Conservation (phyloP, 2,113 vertebrate genomes). For the Bagarius yarrelli region DNA sequence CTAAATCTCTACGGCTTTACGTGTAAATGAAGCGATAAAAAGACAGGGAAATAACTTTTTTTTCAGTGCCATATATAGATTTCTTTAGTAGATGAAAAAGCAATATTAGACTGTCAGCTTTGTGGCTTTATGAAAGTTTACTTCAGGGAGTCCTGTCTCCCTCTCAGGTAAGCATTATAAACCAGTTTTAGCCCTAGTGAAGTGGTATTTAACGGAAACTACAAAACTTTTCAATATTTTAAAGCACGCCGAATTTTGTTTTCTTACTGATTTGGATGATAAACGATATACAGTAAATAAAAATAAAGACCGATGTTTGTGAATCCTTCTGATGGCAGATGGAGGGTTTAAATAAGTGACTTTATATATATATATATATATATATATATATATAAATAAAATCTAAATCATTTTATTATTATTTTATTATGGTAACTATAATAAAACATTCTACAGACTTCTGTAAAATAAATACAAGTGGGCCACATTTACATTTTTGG, state of each 20-base stretch:
- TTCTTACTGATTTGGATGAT: background rate
- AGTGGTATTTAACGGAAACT: background rate
- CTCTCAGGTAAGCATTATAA: background rate
- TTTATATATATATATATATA: no score
- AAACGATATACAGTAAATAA: no score
- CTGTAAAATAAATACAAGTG: no score
- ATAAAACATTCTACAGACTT: no score
- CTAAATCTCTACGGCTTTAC: constrained; percentile 2
- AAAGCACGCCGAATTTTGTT: background rate
- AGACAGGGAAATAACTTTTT: background rate
- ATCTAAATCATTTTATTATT: no score
- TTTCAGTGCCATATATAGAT: background rate
- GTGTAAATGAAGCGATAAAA: constrained; percentile 2
- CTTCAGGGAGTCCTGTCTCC: background rate
- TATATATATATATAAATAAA: no score
- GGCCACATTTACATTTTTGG: no score
- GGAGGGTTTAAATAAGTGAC: background rate
- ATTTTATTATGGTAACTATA: no score
- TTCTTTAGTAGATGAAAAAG: background rate
- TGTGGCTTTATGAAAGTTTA: background rate
- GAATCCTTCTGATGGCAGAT: background rate
- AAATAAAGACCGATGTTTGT: background rate
- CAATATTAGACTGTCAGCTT: background rate
- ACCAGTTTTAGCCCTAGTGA: background rate
- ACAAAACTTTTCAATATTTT: background rate